Evolutionary conservation across 2,888 invertebrate species (phyloP), one percentile per base, ranked within the genome.

Genomic region (Argyra leucocephala): DNA sequence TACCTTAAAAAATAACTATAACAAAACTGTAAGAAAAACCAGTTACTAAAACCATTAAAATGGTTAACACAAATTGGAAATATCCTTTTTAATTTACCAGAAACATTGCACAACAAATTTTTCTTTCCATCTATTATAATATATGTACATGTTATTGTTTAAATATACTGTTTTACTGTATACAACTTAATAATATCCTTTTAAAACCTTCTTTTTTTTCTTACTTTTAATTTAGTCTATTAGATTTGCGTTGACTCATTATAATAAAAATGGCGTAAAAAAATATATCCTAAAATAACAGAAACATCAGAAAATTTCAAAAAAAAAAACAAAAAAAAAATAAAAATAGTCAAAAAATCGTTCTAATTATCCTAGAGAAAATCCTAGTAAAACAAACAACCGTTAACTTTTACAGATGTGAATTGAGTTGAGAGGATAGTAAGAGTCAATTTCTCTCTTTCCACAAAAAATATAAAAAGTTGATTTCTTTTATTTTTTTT

Each of bases 41-140:
- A 37, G 48, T 18, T 48, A 48, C 6, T 5, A 18, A 48, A n/a
- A 15, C 48, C 5, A 48, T 48, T 48, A 48, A 48, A 48, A 48
- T 48, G 48, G 48, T 48, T 48, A 48, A 48, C 48, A 48, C 48
- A 48, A 48, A 48, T 48, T 48, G 48, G 48, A 48, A 48, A 48
- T 48, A 48, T 48, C 48, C 48, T 48, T 48, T 48, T 48, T 48
- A 48, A 48, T 48, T 48, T 48, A 18, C 48, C 15, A 48, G 12
- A 37, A 37, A 37, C 15, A 48, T 31, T 31, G 10, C 6, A 18
- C 1, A 48, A 48, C 48, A 48, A 48, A 48, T 18, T n/a, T n/a
- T n/a, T n/a, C n/a, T n/a, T n/a, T n/a, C n/a, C n/a, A n/a, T n/a
- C n/a, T n/a, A n/a, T n/a, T 3, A 37, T 15, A 37, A 37, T 15